Evolutionary conservation across 1,140 invertebrate genomes (phyloP), one percentile per base, ranked within the genome.

Genomic region (Drosophila carrolli): DNA sequence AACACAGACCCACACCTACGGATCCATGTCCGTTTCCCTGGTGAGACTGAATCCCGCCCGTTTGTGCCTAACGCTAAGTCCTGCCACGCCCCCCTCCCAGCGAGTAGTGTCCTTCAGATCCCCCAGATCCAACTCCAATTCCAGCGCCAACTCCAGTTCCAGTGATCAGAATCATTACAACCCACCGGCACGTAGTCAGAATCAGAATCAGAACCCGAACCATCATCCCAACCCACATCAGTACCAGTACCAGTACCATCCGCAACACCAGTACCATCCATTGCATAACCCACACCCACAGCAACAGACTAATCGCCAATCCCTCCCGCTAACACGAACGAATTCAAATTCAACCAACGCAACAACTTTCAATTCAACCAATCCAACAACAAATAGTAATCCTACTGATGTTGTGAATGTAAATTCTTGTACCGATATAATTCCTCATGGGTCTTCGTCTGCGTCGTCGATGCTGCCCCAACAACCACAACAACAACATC

Each of bases 381-480:
- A 81, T 83, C 76, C 90, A 91, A 91, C 90, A 88, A 91, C 86
- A 91, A 91, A 82, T 90, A 90, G 86, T 91, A 89, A 80, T 75
- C 55, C 72, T 81, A 86, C 83, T 91, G 83, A 86, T 90, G 90
- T 91, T 91, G 90, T 91, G 90, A 91, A 91, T 91, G 90, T 91
- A 81, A 91, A 91, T 91, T 91, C 90, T 91, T 91, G 90, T 91
- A 91, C 86, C 84, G 90, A 91, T 84, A 85, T 91, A 89, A 91
- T 91, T 91, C 83, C 90, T 80, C 78, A 90, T 88, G 84, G 90
- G 72, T 78, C 88, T 37, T 78, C 78, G 38, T 70, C 76, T 75
- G 53, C 79, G 48, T 75, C 62, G 46, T 78, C 70, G 41, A 66
- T 61, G 44, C 70, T 57, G 54, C 44, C 44, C 46, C 65, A 67